Conservation (phyloP, 2,113 vertebrate genomes). For the Tachycineta bicolor region DNA sequence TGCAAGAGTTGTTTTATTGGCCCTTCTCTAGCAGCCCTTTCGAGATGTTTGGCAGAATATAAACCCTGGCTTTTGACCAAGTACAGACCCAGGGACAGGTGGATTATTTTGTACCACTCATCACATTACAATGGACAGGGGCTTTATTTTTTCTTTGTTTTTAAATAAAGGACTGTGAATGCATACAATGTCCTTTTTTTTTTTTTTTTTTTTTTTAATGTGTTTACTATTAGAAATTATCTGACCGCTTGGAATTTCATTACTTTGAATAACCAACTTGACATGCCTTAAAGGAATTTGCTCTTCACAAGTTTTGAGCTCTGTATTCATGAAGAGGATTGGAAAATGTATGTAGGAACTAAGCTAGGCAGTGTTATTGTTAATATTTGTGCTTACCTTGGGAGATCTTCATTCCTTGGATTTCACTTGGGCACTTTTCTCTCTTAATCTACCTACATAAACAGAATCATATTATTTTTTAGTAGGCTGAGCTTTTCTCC, state of each 20-base stretch:
- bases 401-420: not conserved
- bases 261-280: not conserved
- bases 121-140: not conserved
- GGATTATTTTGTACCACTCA: not conserved
- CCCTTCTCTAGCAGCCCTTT: not conserved
- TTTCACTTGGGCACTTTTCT: not conserved
- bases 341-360: rapidly evolving
- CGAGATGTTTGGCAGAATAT: not conserved
- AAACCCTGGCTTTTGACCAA: not conserved
- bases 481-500: not conserved
- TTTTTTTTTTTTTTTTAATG: not conserved
- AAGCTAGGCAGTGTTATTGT: not conserved
- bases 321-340: rapidly evolving
- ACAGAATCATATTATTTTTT: not conserved
- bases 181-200: not conserved
- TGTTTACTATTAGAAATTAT: not conserved
- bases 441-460: not conserved
- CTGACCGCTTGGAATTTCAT: not conserved
- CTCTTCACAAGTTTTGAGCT: not conserved
- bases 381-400: not conserved
- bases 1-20: not conserved
- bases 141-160: rapidly evolving
- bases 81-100: not conserved
- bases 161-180: not conserved
- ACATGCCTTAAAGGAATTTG: not conserved